phyloP scores from a whole-genome alignment of 2,797 vertebrate genomes.

The Decapterus maruadsi region DNA sequence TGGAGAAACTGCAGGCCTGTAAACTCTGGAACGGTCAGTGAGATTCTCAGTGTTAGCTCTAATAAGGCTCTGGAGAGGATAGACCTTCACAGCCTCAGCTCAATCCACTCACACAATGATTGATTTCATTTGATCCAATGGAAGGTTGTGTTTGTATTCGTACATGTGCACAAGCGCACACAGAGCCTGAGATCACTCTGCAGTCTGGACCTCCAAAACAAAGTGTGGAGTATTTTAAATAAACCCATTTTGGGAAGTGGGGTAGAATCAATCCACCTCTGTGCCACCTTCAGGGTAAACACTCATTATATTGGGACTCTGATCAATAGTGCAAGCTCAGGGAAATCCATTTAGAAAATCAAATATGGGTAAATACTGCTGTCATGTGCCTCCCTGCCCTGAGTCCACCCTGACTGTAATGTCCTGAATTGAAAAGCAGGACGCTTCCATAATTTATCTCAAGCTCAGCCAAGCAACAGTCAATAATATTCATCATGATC shows the following conservation, averaged over 20 bases:
- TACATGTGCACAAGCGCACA: background rate
- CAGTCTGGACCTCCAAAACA: slow-evolving; percentile 21
- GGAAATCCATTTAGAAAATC: slow-evolving; percentile 82
- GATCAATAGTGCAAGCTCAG: slow-evolving; percentile 81
- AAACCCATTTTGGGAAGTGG: slow-evolving; percentile 60
- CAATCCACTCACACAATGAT: slow-evolving; percentile 28
- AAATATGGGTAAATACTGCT: slow-evolving; percentile 84
- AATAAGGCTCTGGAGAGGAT: slow-evolving; percentile 37
- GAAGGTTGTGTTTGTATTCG: slow-evolving; percentile 1
- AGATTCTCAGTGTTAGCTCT: slow-evolving; percentile 25
- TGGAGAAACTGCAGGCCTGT: slow-evolving; percentile 29
- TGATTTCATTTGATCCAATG: slow-evolving; percentile 38
- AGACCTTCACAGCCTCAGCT: slow-evolving; percentile 10
- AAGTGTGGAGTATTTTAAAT: slow-evolving; percentile 64
- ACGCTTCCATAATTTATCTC: slow-evolving; percentile 41
- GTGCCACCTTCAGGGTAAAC: slow-evolving; percentile 82
- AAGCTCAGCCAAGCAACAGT: slow-evolving; percentile 36
- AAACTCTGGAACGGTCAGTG: slow-evolving; percentile 22
- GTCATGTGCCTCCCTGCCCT: slow-evolving; percentile 67
- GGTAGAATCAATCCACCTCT: slow-evolving; percentile 79
- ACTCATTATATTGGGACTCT: slow-evolving; percentile 74
- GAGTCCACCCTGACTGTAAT: slow-evolving; percentile 59
- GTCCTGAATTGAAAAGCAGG: slow-evolving; percentile 56
- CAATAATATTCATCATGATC: slow-evolving; percentile 15
- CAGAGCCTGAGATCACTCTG: background rate